Conservation (phyloP, 2,888 invertebrate species). For the Sesia apiformis region DNA sequence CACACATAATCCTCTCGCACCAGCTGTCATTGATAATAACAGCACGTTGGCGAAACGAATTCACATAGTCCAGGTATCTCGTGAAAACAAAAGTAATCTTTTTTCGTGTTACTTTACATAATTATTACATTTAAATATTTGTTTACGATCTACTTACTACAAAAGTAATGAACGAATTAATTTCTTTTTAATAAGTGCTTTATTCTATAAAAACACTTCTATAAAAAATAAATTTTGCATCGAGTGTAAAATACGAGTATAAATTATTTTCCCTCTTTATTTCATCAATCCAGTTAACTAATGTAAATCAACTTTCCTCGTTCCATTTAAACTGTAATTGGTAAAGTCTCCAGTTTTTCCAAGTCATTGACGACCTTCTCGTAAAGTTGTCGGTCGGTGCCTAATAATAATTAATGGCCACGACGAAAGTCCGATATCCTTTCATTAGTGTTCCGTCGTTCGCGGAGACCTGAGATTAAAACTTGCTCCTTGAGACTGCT, state of each 20-base stretch:
- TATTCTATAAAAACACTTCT: too few species aligned
- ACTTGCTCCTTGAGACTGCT: conserved; percentile 51
- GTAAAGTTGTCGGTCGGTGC: conserved; percentile 39
- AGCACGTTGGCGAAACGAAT: conserved; percentile 3
- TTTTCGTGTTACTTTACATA: too few species aligned
- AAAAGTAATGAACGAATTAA: too few species aligned
- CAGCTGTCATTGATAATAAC: background rate
- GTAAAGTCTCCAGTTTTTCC: conserved; percentile 58
- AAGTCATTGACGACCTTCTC: conserved; percentile 54
- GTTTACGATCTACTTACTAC: too few species aligned
- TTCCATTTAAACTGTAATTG: conserved; percentile 50
- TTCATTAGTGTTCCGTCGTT: conserved; percentile 63
- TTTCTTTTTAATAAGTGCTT: too few species aligned
- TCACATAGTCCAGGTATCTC: conserved; percentile 15
- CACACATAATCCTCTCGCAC: background rate
- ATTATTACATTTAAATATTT: too few species aligned
- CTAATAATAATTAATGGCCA: conserved; percentile 72
- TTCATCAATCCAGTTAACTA: conserved; percentile 5
- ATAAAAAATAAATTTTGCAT: too few species aligned
- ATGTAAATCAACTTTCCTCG: conserved; percentile 30
- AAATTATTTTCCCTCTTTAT: too few species aligned
- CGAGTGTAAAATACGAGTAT: too few species aligned
- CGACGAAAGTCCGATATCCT: conserved; percentile 69
- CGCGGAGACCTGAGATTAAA: conserved; percentile 60
- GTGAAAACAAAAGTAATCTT: too few species aligned